Conservation (phyloP, 2,888 invertebrate genomes). For the Scaptomyza cyrtandrae region DNA sequence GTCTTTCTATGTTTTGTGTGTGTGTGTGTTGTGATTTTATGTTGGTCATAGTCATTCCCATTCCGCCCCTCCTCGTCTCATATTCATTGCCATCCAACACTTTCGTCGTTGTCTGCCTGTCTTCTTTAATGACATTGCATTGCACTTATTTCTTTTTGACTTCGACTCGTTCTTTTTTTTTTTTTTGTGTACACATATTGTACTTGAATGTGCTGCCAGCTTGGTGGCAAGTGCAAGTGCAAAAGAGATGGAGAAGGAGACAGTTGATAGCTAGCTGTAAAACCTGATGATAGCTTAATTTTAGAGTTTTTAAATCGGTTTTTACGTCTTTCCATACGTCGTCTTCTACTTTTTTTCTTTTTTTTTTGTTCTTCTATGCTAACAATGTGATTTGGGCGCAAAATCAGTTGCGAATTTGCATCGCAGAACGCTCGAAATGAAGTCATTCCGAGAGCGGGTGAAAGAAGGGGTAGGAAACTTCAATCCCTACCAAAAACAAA, state of each 20-base stretch:
- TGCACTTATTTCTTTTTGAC: conserved; percentile 77
- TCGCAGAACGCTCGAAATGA: conserved; percentile 63
- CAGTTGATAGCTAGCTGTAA: conserved; percentile 69
- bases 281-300: conserved; percentile 80
- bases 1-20: conserved; percentile 29
- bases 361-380: not conserved
- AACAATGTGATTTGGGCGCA: conserved; percentile 74
- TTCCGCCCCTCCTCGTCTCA: not conserved
- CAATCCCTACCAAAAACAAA: not conserved
- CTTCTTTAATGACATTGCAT: conserved; percentile 78
- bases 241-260: not conserved
- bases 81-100: not conserved
- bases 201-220: conserved; percentile 49
- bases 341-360: not conserved
- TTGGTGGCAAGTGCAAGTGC: conserved; percentile 10
- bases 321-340: conserved; percentile 56
- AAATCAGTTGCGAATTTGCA: conserved; percentile 78
- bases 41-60: conserved; percentile 67
- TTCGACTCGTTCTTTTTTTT: conserved; percentile 6
- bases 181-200: conserved; percentile 46
- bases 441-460: conserved; percentile 57
- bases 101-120: conserved; percentile 63
- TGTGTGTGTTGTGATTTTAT: conserved; percentile 73
- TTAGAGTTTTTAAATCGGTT: conserved; percentile 77
- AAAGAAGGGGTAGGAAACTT: not conserved